Base-by-base conservation (phyloP, 2,797 vertebrate genomes). In the Enteromius treurensis region DNA sequence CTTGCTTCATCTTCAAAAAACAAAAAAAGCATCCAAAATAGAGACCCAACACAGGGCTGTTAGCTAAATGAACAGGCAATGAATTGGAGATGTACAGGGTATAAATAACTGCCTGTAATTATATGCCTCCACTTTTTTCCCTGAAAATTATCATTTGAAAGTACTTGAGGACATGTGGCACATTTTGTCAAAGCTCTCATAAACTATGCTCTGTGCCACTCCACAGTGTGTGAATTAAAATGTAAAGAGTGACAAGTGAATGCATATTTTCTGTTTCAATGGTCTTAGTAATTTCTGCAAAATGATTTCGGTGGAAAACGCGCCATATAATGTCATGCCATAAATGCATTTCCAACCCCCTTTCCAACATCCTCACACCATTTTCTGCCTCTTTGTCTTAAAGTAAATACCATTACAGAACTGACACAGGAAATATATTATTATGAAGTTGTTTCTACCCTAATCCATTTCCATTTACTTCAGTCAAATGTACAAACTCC, bases 151-250 rank as follows among this genome's bases (percentile, higher is more conserved):
- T 80, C 42, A 81, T 81, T 85, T 77, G 71, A 53, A 79, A 78
- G 80, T 81, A 84, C 85, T 86, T 84, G 82, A 86, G 82, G 82
- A 86, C 82, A 84, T 86, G 85, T 84, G 85, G 79, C 67, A 79
- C 68, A 77, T 78, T 84, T 81, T 81, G 76, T 82, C 77, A 74
- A 84, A 78, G 79, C 82, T 73, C 79, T 84, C 79, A 55, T 67
- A 65, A 40, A 49, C 73, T 17, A 64, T 67, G 67, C 82, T 71
- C 85, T 42, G 81, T 70, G 71, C 64, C 77, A 77, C 70, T 83
- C 67, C 29, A 34, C 77, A 62, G 82, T 47, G 32, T 84, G 67
- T 83, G 68, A 86, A 84, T 84, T 84, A 73, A 81, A 86, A 86
- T 78, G 82, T 84, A 84, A 78, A 81, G 82, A 81, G 79, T 86